Evolutionary conservation across 1,140 invertebrate species (phyloP).

Genomic region (Carcinoscorpius rotundicauda): DNA sequence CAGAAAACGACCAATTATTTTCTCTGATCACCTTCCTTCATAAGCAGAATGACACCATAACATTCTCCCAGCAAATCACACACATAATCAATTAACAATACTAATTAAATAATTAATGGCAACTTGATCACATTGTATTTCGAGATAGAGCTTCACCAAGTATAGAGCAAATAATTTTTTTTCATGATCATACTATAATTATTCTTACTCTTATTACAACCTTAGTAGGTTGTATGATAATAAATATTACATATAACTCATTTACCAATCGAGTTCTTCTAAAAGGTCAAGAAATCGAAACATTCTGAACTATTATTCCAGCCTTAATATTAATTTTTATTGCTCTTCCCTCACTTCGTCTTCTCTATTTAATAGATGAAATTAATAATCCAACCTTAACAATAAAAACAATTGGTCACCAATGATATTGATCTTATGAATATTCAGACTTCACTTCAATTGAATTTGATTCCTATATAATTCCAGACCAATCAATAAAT

Average conservation of each 20-base stretch:
- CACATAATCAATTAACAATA: conserved; percentile 41
- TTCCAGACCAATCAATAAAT: conserved; percentile 30
- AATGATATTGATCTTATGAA: conserved; percentile 56
- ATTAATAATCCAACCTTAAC: conserved; percentile 38
- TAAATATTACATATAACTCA: conserved; percentile 36
- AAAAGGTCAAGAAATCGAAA: conserved; percentile 43
- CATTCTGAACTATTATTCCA: conserved; percentile 48
- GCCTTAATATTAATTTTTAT: conserved; percentile 48
- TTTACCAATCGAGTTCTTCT: conserved; percentile 32
- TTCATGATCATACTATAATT: conserved; percentile 44
- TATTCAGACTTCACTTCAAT: conserved; percentile 45
- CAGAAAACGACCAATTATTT: conserved; percentile 34
- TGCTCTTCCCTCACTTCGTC: conserved; percentile 39
- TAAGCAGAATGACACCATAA: conserved; percentile 47
- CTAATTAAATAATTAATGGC: conserved; percentile 38
- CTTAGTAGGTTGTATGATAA: conserved; percentile 31
- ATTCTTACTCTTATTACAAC: conserved; percentile 35
- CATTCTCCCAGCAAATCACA: conserved; percentile 41
- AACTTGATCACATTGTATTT: conserved; percentile 39
- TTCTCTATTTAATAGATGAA: conserved; percentile 50
- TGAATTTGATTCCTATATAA: conserved; percentile 52
- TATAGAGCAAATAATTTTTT: conserved; percentile 47
- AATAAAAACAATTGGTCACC: conserved; percentile 48
- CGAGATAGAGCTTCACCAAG: conserved; percentile 43
- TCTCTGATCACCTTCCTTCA: conserved; percentile 33